These are phyloP conservation scores for Phortica variegata DNA, from an alignment of 1,140 invertebrate genomes.

Conservation along the genomic window DNA sequence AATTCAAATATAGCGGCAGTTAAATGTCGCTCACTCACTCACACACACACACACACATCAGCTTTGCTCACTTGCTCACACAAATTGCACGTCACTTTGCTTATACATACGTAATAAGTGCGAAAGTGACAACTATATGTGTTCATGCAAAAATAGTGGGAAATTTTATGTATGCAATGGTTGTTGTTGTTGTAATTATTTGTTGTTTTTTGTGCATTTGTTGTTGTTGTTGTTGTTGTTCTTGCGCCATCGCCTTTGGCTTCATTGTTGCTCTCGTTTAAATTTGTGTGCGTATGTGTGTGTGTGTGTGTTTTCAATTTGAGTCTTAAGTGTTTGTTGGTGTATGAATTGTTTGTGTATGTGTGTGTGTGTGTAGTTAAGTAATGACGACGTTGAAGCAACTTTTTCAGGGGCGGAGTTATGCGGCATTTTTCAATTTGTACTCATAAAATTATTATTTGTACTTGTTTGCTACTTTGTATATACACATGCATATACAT, in stretches of 20 bases:
- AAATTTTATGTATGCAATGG: neutral
- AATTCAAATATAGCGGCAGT: neutral
- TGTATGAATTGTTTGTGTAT: neutral
- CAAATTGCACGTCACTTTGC: no score
- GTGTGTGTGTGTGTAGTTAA: conserved; percentile 6
- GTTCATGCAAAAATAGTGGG: no score
- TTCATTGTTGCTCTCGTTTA: neutral
- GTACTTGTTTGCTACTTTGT: conserved; percentile 13
- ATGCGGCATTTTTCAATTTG: conserved; percentile 55
- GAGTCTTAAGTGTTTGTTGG: no score
- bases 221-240: conserved; percentile 6
- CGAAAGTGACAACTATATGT: no score
- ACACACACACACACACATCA: no score
- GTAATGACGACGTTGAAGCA: neutral
- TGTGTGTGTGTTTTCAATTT: conserved; percentile 40
- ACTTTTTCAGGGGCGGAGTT: conserved; percentile 54
- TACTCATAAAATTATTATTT: conserved; percentile 52
- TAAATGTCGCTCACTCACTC: no score
- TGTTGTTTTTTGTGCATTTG: conserved; percentile 1
- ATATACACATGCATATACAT: conserved; percentile 6
- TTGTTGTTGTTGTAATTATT: conserved; percentile 5
- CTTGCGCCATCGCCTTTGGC: conserved; percentile 3
- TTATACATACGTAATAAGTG: no score
- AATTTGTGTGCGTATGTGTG: neutral
- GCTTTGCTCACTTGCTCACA: no score